These are phyloP conservation scores for Macroramphosus scolopax DNA, from an alignment of 2,797 vertebrate species.

Conservation along the genomic window DNA sequence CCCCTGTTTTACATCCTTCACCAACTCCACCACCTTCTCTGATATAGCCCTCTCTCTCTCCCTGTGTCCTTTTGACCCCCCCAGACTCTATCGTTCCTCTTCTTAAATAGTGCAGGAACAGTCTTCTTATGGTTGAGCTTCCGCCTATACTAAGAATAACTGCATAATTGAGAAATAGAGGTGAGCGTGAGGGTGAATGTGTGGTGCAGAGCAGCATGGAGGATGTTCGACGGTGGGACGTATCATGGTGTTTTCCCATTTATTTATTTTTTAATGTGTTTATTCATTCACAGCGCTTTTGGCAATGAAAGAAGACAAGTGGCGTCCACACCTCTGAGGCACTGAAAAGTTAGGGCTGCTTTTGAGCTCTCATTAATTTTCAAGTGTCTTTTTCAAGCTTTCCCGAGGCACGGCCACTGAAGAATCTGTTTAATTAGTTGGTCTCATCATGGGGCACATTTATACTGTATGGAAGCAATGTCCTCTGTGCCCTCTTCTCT, in stretches of 20 bases:
- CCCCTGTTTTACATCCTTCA: constrained; percentile 64
- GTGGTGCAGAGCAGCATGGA: constrained; percentile 16
- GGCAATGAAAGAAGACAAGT: constrained; percentile 33
- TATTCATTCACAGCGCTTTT: constrained; percentile 33
- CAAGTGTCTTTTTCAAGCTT: constrained; percentile 72
- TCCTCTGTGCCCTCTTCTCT: constrained; percentile 67
- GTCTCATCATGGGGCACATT: constrained; percentile 69
- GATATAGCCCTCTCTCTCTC: constrained; percentile 64
- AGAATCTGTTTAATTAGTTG: constrained; percentile 79
- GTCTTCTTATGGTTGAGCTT: constrained; percentile 81
- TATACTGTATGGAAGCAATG: constrained; percentile 62
- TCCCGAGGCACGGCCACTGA: constrained; percentile 70
- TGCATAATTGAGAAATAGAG: constrained; percentile 53
- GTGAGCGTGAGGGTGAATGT: constrained; percentile 37
- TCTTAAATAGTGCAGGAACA: constrained; percentile 77
- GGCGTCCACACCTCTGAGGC: constrained; percentile 49
- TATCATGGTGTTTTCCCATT: constrained; percentile 32
- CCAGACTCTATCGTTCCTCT: constrained; percentile 58
- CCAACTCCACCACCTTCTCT: constrained; percentile 51
- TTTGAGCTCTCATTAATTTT: constrained; percentile 74
- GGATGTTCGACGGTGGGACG: constrained; percentile 55
- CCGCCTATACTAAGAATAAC: constrained; percentile 85
- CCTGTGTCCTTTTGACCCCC: constrained; percentile 64
- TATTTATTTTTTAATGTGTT: constrained; percentile 37
- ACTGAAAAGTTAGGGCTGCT: constrained; percentile 53